Evolutionary conservation across 2,113 vertebrate species (phyloP).

Genomic region (Oncorhynchus nerka): DNA sequence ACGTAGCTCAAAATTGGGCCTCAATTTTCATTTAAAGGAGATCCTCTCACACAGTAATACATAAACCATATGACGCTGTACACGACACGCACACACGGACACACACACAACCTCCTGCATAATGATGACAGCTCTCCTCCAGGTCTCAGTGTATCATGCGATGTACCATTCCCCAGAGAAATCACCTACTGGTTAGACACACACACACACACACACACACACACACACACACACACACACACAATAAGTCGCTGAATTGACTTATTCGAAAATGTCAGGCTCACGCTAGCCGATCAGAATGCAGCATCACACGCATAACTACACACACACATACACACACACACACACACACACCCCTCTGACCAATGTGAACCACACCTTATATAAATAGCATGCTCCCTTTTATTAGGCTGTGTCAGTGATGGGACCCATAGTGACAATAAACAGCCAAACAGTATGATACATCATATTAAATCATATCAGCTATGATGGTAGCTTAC

Average conservation of each 20-base stretch:
- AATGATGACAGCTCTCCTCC: not conserved
- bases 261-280: not conserved
- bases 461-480: not conserved
- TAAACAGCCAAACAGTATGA: not conserved
- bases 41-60: slow-evolving; percentile 7
- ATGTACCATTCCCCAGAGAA: not conserved
- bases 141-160: not conserved
- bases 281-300: not conserved
- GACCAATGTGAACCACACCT: not conserved
- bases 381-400: not conserved
- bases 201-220: not conserved
- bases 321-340: slow-evolving; percentile 30
- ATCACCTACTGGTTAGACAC: not conserved
- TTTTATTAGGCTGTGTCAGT: not conserved
- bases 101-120: not conserved
- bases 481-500: too few relatives aligned
- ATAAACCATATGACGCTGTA: slow-evolving; percentile 7
- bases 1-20: not conserved
- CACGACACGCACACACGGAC: not conserved
- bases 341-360: slow-evolving; percentile 19
- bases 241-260: not conserved
- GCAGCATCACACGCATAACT: not conserved
- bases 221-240: not conserved
- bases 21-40: not conserved
- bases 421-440: not conserved